These are phyloP conservation scores for Drosophila pseudoobscura DNA, from an alignment of 1,140 invertebrate genomes.

Conservation along the genomic window DNA sequence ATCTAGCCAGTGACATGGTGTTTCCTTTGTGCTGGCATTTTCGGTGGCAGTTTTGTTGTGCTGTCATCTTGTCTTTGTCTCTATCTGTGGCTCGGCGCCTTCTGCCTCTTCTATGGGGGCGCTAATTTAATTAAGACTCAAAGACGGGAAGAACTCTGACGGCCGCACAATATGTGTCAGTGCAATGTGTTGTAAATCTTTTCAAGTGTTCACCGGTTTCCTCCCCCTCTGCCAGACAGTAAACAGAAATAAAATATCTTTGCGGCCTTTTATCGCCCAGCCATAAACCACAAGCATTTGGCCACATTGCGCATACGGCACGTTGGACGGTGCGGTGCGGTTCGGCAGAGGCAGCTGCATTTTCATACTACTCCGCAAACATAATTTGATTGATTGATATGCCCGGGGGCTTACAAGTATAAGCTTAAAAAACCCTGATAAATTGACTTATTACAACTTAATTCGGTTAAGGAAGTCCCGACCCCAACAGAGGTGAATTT, in stretches of 20 bases:
- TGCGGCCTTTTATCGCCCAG: conserved; percentile 50
- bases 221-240: conserved; percentile 11
- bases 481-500: conserved; percentile 2
- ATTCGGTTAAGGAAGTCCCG: conserved; percentile 19
- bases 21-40: conserved; percentile 25
- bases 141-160: conserved; percentile 45
- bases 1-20: no score
- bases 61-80: conserved; percentile 30
- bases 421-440: conserved; percentile 70
- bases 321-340: conserved; percentile 6
- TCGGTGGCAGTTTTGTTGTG: neutral
- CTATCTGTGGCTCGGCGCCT: conserved; percentile 31
- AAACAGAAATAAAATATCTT: conserved; percentile 53
- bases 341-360: conserved; percentile 22
- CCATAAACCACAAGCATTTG: conserved; percentile 45
- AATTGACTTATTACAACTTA: conserved; percentile 68
- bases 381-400: conserved; percentile 36
- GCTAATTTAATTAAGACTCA: conserved; percentile 78
- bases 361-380: conserved; percentile 38
- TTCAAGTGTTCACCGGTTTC: conserved; percentile 36
- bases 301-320: conserved; percentile 58
- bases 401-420: conserved; percentile 43
- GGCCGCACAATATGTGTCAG: conserved; percentile 65
- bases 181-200: conserved; percentile 71
- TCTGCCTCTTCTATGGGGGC: conserved; percentile 29